Evolutionary conservation across 2,888 invertebrate genomes (phyloP).

Genomic region (Stegophylla sp.): DNA sequence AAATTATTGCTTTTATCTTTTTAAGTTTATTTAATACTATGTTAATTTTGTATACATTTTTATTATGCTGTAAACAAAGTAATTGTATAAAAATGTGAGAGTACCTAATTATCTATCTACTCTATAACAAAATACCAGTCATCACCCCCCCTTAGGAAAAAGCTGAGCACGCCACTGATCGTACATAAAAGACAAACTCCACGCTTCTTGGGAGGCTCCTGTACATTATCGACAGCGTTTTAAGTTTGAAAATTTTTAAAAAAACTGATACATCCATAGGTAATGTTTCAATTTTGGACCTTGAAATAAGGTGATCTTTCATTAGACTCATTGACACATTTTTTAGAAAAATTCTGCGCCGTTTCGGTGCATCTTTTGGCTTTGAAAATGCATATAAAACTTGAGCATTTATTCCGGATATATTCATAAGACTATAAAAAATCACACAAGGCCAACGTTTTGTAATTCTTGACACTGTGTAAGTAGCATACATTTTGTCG

Average conservation of each 20-base stretch:
- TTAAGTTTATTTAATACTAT: too few relatives aligned
- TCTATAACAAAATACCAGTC: too few relatives aligned
- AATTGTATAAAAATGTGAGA: too few relatives aligned
- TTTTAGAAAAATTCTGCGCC: conserved; percentile 8
- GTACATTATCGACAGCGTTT: background rate
- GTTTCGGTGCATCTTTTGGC: background rate
- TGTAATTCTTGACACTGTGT: conserved; percentile 61
- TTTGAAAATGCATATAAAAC: conserved; percentile 26
- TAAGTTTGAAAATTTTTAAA: background rate
- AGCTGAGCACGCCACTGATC: too few relatives aligned
- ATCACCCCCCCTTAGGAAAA: too few relatives aligned
- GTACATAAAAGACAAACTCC: too few relatives aligned
- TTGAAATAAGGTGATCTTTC: conserved; percentile 6
- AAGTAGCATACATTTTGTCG: conserved; percentile 62
- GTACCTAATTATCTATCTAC: too few relatives aligned
- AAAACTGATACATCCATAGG: conserved; percentile 6
- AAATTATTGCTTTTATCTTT: too few relatives aligned
- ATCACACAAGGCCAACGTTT: conserved; percentile 62
- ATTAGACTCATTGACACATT: conserved; percentile 10
- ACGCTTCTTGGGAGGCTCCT: too few relatives aligned
- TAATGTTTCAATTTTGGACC: background rate
- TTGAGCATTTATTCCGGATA: conserved; percentile 62
- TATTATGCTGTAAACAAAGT: too few relatives aligned
- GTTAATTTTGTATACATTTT: too few relatives aligned
- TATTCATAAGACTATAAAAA: conserved; percentile 62